Base-by-base conservation (phyloP, 1,140 invertebrate genomes). In the Campodea augens region DNA sequence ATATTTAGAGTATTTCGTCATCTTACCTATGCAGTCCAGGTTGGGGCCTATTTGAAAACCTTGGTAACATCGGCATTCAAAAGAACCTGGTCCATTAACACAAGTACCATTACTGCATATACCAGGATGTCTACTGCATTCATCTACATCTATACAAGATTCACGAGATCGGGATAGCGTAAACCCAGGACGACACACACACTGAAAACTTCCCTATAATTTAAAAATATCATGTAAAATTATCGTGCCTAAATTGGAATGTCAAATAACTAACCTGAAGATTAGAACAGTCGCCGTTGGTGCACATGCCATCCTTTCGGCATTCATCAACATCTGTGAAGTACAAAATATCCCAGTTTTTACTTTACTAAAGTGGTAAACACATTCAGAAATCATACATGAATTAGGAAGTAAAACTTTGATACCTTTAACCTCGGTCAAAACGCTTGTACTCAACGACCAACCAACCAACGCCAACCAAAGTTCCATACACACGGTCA, bases 101-200 rank as follows among this genome's bases (percentile, higher is more conserved):
- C 86, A 90, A 0, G 77, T 81, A n/a, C 82, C 83, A 59, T 84
- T 82, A 52, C 78, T 78, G 54, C 81, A 84, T 38, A 82, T 72
- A 50, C 72, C 75, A 1, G 73, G 72, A 60, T 75, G 74, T 10
- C 74, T 60, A 15, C 61, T 57, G 57, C 82, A 87, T 60, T 87
- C 82, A 55, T 87, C 78, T 15, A 82, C 66, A 55, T 86, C 82
- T 7, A 80, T 67, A 55, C 81, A 84, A 2, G 65, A 68, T 47
- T 75, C 73, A 13, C 74, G 53, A 19, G 66, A 59, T 1, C 68
- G 60, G 0, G 71, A 74, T 3, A 77, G 55, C 0, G 63, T 56
- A 52, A 71, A 78, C 0, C 75, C 75, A 19, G 63, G 56, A 38
- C 69, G 63, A 36, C 69, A 77, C 44, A 70, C 61, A 52, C 76